Base-by-base conservation (phyloP, 2,113 vertebrate genomes). In the Cervus canadensis region DNA sequence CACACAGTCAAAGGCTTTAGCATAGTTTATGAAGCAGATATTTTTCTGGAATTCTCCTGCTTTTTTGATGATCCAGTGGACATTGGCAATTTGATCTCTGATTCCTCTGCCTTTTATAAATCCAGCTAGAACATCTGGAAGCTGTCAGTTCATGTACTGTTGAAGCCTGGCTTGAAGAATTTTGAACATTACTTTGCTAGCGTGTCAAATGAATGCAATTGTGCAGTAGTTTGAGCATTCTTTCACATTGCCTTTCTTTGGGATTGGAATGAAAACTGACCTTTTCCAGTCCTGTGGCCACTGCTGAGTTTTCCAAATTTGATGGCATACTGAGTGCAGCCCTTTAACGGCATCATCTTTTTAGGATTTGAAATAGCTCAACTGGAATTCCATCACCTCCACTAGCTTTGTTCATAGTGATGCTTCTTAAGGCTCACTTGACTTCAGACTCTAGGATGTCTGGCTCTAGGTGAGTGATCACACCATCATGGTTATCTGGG, bases 221-320 rank as follows among this genome's bases (percentile, higher is more conserved):
- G 33, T 67, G 17, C 0, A 0, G n/a, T 36, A 71, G 17, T 71
- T 36, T 11, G n/a, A 36, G 9, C 64, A 36, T 71, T 71, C 17
- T 71, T n/a, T 36, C 1, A 17, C 33, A 67, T 36, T 21, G 33
- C 8, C 17, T 67, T 71, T 71, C 64, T 21, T 36, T 71, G 64
- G 17, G 7, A 36, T 36, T 36, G 2, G 17, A 71, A 1, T 36
- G 64, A 2, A 11, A 71, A 71, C n/a, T 71, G 64, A 36, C 64
- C 8, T 71, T 71, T 36, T 71, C 33, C 64, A 71, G n/a, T 36
- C 33, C 33, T 67, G 33, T 67, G 33, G 17, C 64, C 64, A 67
- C 33, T 67, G 33, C 64, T 67, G 33, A 67, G 8, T 21, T 21
- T 36, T 67, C 8, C 33, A 67, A 67, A 67, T 67, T 67, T 67